A percentile compares a stretch with the other conserved stretches of the same genome.
Conservation (phyloP, 1,140 invertebrate species). For the Nasonia giraulti region DNA sequence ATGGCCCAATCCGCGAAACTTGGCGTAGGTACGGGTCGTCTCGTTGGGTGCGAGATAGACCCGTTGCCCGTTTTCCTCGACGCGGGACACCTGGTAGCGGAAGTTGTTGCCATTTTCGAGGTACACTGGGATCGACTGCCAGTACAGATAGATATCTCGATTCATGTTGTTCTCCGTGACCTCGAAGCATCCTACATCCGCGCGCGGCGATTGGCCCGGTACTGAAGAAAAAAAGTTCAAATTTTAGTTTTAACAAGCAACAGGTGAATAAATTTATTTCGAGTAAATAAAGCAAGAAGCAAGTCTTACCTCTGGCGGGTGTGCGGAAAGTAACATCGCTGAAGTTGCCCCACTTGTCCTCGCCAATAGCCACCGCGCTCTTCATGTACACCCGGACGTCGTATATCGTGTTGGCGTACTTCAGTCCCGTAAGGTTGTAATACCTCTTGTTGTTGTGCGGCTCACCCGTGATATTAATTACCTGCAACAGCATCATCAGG, state of each 20-base stretch:
- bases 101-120: slow-evolving; percentile 78
- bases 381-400: slow-evolving; percentile 80
- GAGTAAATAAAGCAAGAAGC: no score
- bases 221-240: slow-evolving; percentile 57
- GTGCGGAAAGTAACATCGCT: slow-evolving; percentile 77
- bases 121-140: slow-evolving; percentile 79
- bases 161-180: slow-evolving; percentile 71
- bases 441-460: slow-evolving; percentile 62
- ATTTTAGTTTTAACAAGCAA: neutral
- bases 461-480: slow-evolving; percentile 65
- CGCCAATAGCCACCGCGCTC: slow-evolving; percentile 71
- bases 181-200: slow-evolving; percentile 80
- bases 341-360: slow-evolving; percentile 80
- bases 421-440: slow-evolving; percentile 76
- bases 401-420: slow-evolving; percentile 81
- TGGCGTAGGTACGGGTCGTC: slow-evolving; percentile 74
- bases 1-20: slow-evolving; percentile 73
- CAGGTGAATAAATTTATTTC: no score
- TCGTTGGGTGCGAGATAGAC: slow-evolving; percentile 66
- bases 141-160: slow-evolving; percentile 80
- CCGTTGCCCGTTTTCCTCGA: slow-evolving; percentile 67
- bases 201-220: slow-evolving; percentile 78
- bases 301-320: slow-evolving; percentile 73
- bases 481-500: slow-evolving; percentile 55
- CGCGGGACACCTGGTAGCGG: slow-evolving; percentile 66